A percentile compares a stretch with the other conserved stretches of the same genome.
These are phyloP conservation scores for Cathartes aura DNA, from an alignment of 2,113 vertebrate genomes.

Conservation along the genomic window DNA sequence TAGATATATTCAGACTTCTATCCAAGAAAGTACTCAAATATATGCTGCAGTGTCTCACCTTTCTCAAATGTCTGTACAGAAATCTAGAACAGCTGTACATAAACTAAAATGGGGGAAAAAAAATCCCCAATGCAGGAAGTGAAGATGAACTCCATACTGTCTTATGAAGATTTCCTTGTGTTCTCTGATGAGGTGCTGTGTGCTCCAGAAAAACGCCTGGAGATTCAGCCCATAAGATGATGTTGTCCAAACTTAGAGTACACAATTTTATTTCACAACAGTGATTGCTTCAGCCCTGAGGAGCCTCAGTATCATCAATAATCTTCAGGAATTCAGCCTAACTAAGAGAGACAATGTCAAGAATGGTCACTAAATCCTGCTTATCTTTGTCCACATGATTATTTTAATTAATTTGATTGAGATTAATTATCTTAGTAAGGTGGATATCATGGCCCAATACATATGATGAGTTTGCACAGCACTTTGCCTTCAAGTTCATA, in stretches of 20 bases:
- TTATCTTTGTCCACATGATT: constrained; percentile 46
- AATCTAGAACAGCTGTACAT: not conserved
- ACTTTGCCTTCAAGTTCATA: not conserved
- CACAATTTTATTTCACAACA: not conserved
- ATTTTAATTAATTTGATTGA: constrained; percentile 55
- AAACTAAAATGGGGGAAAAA: accelerated
- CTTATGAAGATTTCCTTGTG: not conserved
- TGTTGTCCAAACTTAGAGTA: not conserved
- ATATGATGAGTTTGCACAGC: not conserved
- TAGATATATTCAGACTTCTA: not conserved
- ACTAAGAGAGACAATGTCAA: constrained; percentile 40
- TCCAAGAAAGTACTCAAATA: not conserved
- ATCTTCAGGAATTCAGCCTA: constrained; percentile 14
- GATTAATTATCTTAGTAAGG: constrained; percentile 24
- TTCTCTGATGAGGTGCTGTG: not conserved
- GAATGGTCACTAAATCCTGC: constrained; percentile 24
- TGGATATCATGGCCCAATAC: not conserved
- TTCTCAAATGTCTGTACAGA: not conserved
- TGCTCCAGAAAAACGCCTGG: not conserved
- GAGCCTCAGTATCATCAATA: constrained; percentile 13
- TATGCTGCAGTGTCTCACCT: not conserved
- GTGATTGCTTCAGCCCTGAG: not conserved
- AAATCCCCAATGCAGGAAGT: not conserved
- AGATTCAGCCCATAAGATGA: not conserved
- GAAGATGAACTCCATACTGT: not conserved